Base-by-base conservation (phyloP, 2,113 vertebrate species). In the Grantiella picta region DNA sequence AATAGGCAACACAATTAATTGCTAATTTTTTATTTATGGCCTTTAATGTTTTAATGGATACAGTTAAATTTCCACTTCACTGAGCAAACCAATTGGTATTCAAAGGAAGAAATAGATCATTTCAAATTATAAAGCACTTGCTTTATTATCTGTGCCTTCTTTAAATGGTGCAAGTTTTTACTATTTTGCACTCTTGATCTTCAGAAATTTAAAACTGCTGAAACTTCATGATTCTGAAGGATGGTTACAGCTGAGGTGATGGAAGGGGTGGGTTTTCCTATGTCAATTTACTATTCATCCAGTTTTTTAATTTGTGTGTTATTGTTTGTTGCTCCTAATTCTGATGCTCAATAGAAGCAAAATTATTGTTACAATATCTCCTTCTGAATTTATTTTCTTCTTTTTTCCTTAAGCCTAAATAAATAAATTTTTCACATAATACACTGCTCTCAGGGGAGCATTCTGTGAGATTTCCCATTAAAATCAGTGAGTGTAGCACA, bases 1-100 rank as follows among this genome's bases (percentile, higher is more conserved):
- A 96, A 94, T 4, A 94, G 80, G 94, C 83, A 84, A 80, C 82
- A 72, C 90, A 92, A 95, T 97, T 98, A 98, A 98, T 97, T 93
- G 89, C 94, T 94, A 86, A 57, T 96, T 96, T 97, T 97, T 94
- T 92, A 97, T 98, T 98, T 98, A 97, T 97, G 90, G 60, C 97
- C 82, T 96, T 96, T 91, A 97, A 92, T 97, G 84, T 93, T 92
- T 94, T 90, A 95, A 95, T 94, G 91, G 94, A 96, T 97, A 97
- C 97, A 97, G 96, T 85, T 94, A 91, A 97, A 96, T 97, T 97
- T 96, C 44, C 82, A 94, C 83, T 96, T 97, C 89, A 93, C 53
- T 82, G 81, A 93, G 75, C 93, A 91, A 97, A 82, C 78, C 79
- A 88, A 77, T 5, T 35, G 47, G 81, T 86, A 86, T 93, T 92